Conservation (phyloP, 2,888 invertebrate genomes). For the Tachina fera region DNA sequence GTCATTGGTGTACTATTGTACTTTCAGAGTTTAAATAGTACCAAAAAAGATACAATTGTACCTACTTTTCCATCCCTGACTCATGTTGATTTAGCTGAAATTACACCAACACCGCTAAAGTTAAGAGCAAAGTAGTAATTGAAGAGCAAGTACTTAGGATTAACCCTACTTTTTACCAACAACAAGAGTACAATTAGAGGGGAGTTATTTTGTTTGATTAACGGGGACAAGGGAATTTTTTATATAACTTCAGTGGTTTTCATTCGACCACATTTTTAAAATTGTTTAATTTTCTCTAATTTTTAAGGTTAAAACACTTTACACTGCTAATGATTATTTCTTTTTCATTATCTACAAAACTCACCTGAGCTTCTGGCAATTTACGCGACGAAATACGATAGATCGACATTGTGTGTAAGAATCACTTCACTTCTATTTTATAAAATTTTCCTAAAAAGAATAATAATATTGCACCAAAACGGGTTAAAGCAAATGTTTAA, state of each 20-base stretch:
- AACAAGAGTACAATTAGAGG: background rate
- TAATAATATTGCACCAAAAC: constrained; percentile 27
- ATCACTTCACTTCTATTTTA: constrained; percentile 60
- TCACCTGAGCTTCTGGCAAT: constrained; percentile 87
- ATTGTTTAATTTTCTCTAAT: background rate
- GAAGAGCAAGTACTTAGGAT: constrained; percentile 29
- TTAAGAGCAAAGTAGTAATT: constrained; percentile 25
- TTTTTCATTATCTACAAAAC: constrained; percentile 70
- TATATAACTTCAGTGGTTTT: constrained; percentile 41
- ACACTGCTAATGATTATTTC: constrained; percentile 11
- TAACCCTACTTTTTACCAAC: constrained; percentile 55
- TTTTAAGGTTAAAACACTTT: constrained; percentile 15
- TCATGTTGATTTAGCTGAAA: background rate
- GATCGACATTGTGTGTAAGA: constrained; percentile 84
- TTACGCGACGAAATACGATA: constrained; percentile 87
- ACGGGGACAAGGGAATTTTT: background rate
- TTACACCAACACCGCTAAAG: constrained; percentile 13
- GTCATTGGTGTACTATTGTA: too few species aligned
- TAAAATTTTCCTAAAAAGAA: constrained; percentile 62
- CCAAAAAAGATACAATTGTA: too few species aligned
- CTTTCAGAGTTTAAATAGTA: too few species aligned
- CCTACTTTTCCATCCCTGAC: too few species aligned
- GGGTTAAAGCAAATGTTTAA: background rate
- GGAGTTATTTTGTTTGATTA: constrained; percentile 11
- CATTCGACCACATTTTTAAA: background rate